These are phyloP conservation scores for Cerastoderma edule DNA, from an alignment of 2,888 invertebrate species.

Conservation along the genomic window DNA sequence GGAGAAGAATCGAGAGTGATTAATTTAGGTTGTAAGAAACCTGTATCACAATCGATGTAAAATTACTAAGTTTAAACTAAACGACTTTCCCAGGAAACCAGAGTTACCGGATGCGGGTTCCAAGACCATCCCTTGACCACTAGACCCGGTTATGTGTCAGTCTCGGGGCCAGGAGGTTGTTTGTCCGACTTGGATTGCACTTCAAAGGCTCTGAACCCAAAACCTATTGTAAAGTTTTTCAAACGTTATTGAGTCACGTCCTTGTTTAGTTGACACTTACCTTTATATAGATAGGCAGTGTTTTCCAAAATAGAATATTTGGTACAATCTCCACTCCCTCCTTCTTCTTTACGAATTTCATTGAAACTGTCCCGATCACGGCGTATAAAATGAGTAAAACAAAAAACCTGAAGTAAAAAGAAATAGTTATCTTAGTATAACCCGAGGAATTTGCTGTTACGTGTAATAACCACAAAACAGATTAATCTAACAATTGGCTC, in stretches of 20 bases:
- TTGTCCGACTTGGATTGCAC: neutral
- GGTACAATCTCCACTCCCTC: slow-evolving; percentile 49
- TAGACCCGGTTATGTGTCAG: neutral
- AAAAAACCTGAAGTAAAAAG: slow-evolving; percentile 30
- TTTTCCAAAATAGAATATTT: slow-evolving; percentile 41
- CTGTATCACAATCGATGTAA: too few species aligned
- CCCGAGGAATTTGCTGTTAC: neutral
- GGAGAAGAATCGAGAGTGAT: too few species aligned
- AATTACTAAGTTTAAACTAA: too few species aligned
- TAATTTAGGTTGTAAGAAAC: too few species aligned
- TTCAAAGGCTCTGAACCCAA: neutral
- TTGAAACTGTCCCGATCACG: slow-evolving; percentile 27
- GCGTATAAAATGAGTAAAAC: slow-evolving; percentile 18
- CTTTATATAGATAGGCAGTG: slow-evolving; percentile 39
- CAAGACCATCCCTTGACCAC: neutral
- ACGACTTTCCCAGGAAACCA: too few species aligned
- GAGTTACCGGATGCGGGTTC: neutral
- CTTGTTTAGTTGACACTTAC: slow-evolving; percentile 31
- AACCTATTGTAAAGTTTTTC: neutral
- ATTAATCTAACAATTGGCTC: neutral
- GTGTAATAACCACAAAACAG: neutral
- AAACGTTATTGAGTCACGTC: neutral
- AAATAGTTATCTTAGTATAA: neutral
- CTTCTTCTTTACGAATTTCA: slow-evolving; percentile 51
- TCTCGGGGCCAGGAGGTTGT: neutral